phyloP scores from a whole-genome alignment of 2,888 invertebrate genomes.

The Bellardia bayeri region DNA sequence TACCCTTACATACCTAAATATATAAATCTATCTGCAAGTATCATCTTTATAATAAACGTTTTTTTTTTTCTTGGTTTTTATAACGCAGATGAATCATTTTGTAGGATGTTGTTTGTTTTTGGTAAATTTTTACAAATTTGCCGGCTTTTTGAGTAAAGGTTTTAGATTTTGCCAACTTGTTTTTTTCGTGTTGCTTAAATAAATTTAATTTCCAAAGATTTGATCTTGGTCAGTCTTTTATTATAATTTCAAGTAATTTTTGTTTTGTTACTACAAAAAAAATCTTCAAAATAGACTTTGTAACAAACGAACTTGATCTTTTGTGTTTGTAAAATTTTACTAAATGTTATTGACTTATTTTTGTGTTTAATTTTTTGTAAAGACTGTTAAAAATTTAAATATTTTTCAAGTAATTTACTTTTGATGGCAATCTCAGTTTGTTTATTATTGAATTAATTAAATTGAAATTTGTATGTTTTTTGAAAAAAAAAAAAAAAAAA shows the following conservation, averaged over 20 bases:
- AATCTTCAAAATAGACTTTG: background rate
- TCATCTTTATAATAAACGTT: slow-evolving; percentile 22
- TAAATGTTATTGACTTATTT: slow-evolving; percentile 7
- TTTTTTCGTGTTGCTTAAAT: background rate
- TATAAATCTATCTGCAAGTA: slow-evolving; percentile 29
- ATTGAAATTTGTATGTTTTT: background rate
- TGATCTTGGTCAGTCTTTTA: slow-evolving; percentile 9
- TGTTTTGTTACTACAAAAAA: background rate
- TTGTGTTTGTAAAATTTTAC: background rate
- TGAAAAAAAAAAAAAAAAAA: too few relatives aligned
- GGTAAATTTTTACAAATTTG: background rate
- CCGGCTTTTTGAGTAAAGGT: background rate
- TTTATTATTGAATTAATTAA: background rate
- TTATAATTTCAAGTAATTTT: background rate
- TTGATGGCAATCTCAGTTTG: background rate
- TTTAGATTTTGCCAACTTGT: slow-evolving; percentile 10
- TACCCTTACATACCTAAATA: background rate
- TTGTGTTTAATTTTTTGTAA: background rate
- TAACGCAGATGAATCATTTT: background rate
- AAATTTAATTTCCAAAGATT: slow-evolving; percentile 27
- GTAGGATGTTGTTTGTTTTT: background rate
- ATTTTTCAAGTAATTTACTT: background rate
- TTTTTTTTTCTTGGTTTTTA: background rate
- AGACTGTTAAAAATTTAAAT: background rate
- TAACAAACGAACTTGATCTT: background rate